Evolutionary conservation across 2,797 vertebrate species (phyloP), one percentile per base, ranked within the genome.

Genomic region (Eupleurogrammus muticus): DNA sequence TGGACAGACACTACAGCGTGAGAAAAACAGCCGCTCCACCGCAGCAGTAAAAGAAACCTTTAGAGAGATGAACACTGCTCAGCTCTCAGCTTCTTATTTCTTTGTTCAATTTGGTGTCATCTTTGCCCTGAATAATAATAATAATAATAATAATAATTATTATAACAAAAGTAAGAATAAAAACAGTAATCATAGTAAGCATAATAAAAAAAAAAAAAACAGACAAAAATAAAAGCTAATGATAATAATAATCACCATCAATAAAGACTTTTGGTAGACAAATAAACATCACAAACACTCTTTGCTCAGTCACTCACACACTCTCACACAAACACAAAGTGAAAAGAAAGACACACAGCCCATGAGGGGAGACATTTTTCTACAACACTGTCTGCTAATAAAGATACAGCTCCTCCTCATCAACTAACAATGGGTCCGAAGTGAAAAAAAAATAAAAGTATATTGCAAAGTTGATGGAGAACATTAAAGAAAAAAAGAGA

Each of bases 51-150:
- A 79, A 82, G 74, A 90, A 82, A 87, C 80, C 19, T 52, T 42
- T 13, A 61, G 50, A 73, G 21, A 70, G 35, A 58, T 0, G 3
- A 36, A 35, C 48, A 32, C 46, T 17, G 61, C 62, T 66, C 52
- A 36, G 48, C 59, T 63, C 42, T 66, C 65, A 64, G 66, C 60
- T 77, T 79, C 79, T 72, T 61, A 76, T 79, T 56, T 86, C 35
- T 91, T 92, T 91, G 86, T 91, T 92, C 84, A 90, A 92, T 94
- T 95, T 94, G 94, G 93, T 94, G 93, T 92, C 83, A 87, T 89
- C 83, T 87, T 92, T 87, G 87, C 91, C 93, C 92, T 93, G 93
- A 94, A 95, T 87, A 91, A 89, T 81, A 86, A 86, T 34, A 85
- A 87, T 32, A 80, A 84, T 5, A 86, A 84, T 1, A 79, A 77